phyloP scores from a whole-genome alignment of 2,113 vertebrate genomes.

The Python bivittatus region DNA sequence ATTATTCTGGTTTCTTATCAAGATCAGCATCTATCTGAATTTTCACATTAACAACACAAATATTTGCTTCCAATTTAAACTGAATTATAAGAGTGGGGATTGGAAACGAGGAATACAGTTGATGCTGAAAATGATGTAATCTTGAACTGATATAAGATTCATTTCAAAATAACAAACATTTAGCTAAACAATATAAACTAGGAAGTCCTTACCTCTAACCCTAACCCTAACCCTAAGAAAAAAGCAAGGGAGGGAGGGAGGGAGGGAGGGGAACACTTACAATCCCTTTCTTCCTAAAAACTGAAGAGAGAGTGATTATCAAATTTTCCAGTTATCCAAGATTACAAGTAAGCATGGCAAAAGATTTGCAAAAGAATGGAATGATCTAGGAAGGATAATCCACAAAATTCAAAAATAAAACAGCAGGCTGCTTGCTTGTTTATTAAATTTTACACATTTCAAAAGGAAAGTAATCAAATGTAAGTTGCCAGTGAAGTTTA shows the following conservation, averaged over 20 bases:
- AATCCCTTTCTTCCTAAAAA: neutral
- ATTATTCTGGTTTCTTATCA: neutral
- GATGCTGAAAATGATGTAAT: neutral
- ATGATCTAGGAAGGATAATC: neutral
- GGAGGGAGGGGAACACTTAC: neutral
- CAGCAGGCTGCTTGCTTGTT: neutral
- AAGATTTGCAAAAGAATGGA: neutral
- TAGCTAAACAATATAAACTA: neutral
- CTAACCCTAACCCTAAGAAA: no score
- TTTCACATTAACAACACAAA: neutral
- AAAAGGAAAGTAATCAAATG: neutral
- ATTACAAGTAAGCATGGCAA: neutral
- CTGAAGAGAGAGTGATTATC: neutral
- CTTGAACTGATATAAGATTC: neutral
- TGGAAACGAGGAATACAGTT: neutral
- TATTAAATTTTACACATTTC: neutral
- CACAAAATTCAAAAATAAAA: neutral
- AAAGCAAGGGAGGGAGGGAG: neutral
- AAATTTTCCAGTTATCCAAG: neutral
- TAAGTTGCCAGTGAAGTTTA: neutral
- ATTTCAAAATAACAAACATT: neutral
- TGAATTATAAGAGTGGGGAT: neutral
- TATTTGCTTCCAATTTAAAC: neutral
- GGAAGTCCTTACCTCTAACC: neutral
- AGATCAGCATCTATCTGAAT: neutral